Base-by-base conservation (phyloP, 2,888 invertebrate species). In the Nomada goodeniana region DNA sequence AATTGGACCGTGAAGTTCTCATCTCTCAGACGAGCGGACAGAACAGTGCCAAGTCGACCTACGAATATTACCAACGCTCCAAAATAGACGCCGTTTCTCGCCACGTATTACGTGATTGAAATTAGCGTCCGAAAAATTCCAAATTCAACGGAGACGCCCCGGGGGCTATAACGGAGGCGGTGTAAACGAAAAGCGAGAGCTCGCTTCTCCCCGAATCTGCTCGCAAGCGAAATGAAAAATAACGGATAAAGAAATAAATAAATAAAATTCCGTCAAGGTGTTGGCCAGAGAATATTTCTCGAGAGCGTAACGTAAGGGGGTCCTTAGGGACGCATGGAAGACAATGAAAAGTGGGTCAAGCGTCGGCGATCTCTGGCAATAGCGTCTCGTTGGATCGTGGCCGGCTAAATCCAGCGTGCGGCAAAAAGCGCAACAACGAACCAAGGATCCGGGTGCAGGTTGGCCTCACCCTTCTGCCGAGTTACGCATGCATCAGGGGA, bases 401-500 rank as follows among this genome's bases (percentile, higher is more conserved):
- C 67, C 76, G 76, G 77, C 80, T 87, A 86, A 87, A 86, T 87
- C 65, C 82, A 86, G 82, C 76, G 73, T 68, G 60, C 60, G 57
- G 73, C 65, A 84, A 88, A 87, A 84, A 82, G 81, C 36, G 77
- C 80, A 83, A 70, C 72, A 74, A 76, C 44, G 79, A 79, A 76
- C 75, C 80, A 65, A 68, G 74, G 76, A 81, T 71, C 72, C 70
- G 60, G 76, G 69, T 78, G 74, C 74, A 53, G 69, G 64, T 70
- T 42, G 29, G 29, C 70, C 50, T n/a, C 76, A 13, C 53, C 77
- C 76, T 74, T 86, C 85, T 76, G 67, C 67, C 85, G 75, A 61
- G 83, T 87, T 87, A 87, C 52, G 68, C 79, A 64, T 83, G 85
- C 87, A 83, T 87, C 87, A 52, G 42, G 59, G 75, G 76, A 80